phyloP scores from a whole-genome alignment of 2,113 vertebrate genomes.

The Oncorhynchus clarkii region DNA sequence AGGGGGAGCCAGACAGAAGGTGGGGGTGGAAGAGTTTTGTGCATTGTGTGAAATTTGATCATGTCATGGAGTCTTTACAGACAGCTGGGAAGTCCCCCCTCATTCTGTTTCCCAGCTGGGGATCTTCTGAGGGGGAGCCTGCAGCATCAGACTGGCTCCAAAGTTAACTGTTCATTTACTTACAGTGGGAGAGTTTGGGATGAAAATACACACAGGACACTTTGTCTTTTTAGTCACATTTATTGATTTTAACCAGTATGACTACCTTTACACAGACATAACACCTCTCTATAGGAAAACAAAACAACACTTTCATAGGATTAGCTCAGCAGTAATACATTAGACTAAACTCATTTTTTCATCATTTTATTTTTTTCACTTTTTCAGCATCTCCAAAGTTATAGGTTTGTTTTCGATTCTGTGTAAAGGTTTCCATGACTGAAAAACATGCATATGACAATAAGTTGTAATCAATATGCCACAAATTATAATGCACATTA shows the following conservation, averaged over 20 bases:
- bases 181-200: background rate
- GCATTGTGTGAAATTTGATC: slow-evolving; percentile 68
- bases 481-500: slow-evolving; percentile 93
- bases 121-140: slow-evolving; percentile 14
- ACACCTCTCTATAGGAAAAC: slow-evolving; percentile 66
- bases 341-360: slow-evolving; percentile 59
- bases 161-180: slow-evolving; percentile 39
- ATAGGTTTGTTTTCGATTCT: slow-evolving; percentile 75
- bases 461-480: slow-evolving; percentile 89
- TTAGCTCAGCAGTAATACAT: slow-evolving; percentile 72
- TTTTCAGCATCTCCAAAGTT: slow-evolving; percentile 41
- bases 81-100: slow-evolving; percentile 65
- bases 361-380: slow-evolving; percentile 40
- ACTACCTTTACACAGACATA: slow-evolving; percentile 86
- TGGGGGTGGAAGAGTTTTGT: slow-evolving; percentile 45
- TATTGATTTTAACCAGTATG: slow-evolving; percentile 87
- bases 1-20: background rate
- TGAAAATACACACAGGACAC: slow-evolving; percentile 31
- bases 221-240: slow-evolving; percentile 76
- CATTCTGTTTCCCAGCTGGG: slow-evolving; percentile 45
- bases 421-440: slow-evolving; percentile 93
- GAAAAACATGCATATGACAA: slow-evolving; percentile 91
- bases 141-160: slow-evolving; percentile 16
- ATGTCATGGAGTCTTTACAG: slow-evolving; percentile 51
- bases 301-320: slow-evolving; percentile 67